Evolutionary conservation across 2,797 vertebrate species (phyloP).

Genomic region (Adelosebastes latens): DNA sequence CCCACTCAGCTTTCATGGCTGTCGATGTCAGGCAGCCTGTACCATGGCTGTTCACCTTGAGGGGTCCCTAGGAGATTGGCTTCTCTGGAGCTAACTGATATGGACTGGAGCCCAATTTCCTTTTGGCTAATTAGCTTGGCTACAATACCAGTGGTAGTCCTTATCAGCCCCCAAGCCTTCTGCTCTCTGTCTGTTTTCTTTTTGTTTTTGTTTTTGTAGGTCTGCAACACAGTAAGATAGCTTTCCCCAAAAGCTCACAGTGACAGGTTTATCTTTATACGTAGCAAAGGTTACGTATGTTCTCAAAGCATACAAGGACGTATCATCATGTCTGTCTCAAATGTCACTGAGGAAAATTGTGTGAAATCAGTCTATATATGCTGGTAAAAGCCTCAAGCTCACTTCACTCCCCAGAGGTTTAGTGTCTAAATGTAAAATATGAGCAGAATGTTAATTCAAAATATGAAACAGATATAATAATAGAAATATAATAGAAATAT

Average conservation of each 20-base stretch:
- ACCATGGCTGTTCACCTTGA: slow-evolving; percentile 73
- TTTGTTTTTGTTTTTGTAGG: slow-evolving; percentile 1
- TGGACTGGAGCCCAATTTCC: slow-evolving; percentile 82
- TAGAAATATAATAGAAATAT: neutral
- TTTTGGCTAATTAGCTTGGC: slow-evolving; percentile 85
- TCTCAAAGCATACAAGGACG: neutral
- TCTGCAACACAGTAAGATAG: slow-evolving; percentile 34
- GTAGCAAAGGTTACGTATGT: neutral
- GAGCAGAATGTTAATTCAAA: neutral
- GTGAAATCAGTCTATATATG: neutral
- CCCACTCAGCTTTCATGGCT: slow-evolving; percentile 62
- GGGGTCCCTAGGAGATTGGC: slow-evolving; percentile 71
- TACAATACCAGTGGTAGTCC: slow-evolving; percentile 72
- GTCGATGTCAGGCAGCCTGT: slow-evolving; percentile 54
- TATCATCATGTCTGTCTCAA: neutral
- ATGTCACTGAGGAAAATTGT: neutral
- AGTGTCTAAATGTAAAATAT: slow-evolving; percentile 2
- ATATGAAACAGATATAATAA: neutral
- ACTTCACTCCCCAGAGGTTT: neutral
- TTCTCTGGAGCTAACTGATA: slow-evolving; percentile 79
- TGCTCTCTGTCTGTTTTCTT: slow-evolving; percentile 44
- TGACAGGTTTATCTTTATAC: slow-evolving; percentile 19
- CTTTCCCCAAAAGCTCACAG: slow-evolving; percentile 15
- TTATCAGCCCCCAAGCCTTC: slow-evolving; percentile 76
- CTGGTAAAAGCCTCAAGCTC: neutral